Conservation (phyloP, 2,113 vertebrate species). For the Hiodon alosoides region DNA sequence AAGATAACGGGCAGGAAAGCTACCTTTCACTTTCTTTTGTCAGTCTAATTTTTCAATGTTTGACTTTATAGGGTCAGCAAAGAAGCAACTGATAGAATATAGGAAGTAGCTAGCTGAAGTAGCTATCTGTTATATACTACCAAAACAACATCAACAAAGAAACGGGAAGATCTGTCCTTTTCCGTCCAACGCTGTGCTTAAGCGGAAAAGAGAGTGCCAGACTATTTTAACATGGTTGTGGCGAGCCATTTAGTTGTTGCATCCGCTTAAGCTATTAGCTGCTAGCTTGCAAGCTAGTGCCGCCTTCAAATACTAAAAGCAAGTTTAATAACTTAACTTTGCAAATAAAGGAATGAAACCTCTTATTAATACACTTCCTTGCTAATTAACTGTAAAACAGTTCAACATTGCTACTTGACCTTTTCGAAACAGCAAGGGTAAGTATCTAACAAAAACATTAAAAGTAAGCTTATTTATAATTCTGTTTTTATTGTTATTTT, state of each 20-base stretch:
- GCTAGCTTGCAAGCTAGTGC: constrained; percentile 9
- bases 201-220: not conserved
- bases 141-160: constrained; percentile 15
- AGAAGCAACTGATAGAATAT: constrained; percentile 3
- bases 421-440: constrained; percentile 8
- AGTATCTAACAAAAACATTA: not conserved
- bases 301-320: not conserved
- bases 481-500: not conserved
- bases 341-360: not conserved
- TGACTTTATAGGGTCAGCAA: constrained; percentile 8
- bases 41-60: not conserved
- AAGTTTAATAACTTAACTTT: not conserved
- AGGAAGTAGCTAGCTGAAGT: constrained; percentile 2
- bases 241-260: not conserved
- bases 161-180: constrained; percentile 14
- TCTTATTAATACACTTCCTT: not conserved
- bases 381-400: not conserved
- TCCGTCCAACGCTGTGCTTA: not conserved
- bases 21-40: not conserved
- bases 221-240: not conserved
- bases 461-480: constrained; percentile 1
- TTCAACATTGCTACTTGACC: constrained; percentile 3
- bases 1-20: constrained; percentile 9
- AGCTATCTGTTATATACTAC: not conserved
- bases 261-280: not conserved